Conservation (phyloP, 2,888 invertebrate species). For the Eremobia ochroleuca region DNA sequence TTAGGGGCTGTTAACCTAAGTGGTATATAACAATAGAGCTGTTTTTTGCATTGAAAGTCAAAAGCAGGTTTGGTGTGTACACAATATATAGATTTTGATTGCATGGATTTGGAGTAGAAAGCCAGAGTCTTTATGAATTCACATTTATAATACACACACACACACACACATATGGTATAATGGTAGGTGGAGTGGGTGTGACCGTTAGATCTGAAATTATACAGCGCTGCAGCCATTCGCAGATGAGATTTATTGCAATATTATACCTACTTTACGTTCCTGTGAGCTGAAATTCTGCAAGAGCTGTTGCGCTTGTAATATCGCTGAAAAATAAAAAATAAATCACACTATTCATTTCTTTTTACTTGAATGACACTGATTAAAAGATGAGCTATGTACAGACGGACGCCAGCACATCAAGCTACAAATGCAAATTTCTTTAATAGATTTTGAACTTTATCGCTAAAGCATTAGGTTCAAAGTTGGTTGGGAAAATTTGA, state of each 20-base stretch:
- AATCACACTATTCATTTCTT: background rate
- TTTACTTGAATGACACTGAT: background rate
- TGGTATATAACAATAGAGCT: constrained; percentile 10
- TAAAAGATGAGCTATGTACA: no score
- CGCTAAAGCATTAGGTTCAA: no score
- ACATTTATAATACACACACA: constrained; percentile 8
- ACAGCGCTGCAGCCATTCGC: background rate
- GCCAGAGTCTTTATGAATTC: background rate
- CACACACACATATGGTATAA: background rate
- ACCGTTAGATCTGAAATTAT: background rate
- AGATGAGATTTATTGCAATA: constrained; percentile 1
- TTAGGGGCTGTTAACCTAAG: constrained; percentile 31
- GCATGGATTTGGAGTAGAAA: background rate
- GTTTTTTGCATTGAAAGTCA: constrained; percentile 9
- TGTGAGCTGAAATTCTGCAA: background rate
- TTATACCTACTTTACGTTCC: background rate
- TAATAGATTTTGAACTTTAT: no score
- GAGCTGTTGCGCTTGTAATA: background rate
- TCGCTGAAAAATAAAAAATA: background rate
- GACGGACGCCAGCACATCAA: no score
- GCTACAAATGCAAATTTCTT: no score
- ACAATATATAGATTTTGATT: constrained; percentile 1
- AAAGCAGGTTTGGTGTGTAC: background rate
- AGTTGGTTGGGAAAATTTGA: no score
- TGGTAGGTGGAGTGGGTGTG: no score